These are phyloP conservation scores for Cotesia congregata DNA, from an alignment of 2,888 invertebrate species.

Conservation along the genomic window DNA sequence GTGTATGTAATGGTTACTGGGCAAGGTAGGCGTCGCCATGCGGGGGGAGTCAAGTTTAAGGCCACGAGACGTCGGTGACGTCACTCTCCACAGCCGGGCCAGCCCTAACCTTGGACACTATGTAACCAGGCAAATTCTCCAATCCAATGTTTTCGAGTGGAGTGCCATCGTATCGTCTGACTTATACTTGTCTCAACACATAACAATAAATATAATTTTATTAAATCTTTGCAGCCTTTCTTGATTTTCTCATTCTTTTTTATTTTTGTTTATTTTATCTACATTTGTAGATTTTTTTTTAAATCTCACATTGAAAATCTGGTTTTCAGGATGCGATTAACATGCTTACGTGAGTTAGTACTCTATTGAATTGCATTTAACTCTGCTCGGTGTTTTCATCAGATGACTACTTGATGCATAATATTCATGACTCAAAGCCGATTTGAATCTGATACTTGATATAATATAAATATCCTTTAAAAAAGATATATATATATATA, in stretches of 20 bases:
- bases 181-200: constrained; percentile 1
- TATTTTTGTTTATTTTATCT: constrained; percentile 24
- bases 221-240: constrained; percentile 1
- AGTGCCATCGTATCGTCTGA: constrained; percentile 14
- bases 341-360: constrained; percentile 16
- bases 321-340: constrained; percentile 1
- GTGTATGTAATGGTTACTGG: not conserved
- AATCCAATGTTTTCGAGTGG: constrained; percentile 33
- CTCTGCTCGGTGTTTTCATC: constrained; percentile 1
- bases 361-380: not conserved
- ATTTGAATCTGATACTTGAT: not conserved
- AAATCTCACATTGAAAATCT: not conserved
- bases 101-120: constrained; percentile 64
- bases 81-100: constrained; percentile 53
- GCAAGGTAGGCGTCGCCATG: constrained; percentile 26
- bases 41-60: constrained; percentile 63
- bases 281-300: not conserved
- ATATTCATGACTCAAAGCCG: not conserved
- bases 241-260: constrained; percentile 7
- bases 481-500: not conserved
- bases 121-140: constrained; percentile 52
- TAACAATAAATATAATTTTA: not conserved
- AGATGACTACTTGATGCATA: not conserved
- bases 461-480: not conserved
- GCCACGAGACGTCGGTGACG: constrained; percentile 66